Percentiles rank a stretch among this genome's conserved stretches.
Conservation (phyloP, 1,140 invertebrate genomes). For the Caenorhabditis inopinata region DNA sequence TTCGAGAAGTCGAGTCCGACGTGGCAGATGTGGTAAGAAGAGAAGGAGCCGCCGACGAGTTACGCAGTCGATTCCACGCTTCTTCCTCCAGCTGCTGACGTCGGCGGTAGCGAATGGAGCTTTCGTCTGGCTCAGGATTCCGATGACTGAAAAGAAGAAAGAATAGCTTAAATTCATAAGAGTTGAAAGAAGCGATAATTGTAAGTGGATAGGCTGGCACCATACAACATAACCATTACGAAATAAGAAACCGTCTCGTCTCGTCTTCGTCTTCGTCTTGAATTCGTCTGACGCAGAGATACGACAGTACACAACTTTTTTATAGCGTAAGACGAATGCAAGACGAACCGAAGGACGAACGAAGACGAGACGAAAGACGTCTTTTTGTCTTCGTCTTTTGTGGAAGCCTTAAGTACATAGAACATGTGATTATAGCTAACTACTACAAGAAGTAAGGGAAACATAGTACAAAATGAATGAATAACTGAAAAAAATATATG, state of each 20-base stretch:
- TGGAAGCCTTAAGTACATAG: too few relatives aligned
- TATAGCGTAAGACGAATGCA: too few relatives aligned
- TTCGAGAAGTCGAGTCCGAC: background rate
- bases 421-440: too few relatives aligned
- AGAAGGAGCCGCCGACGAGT: slow-evolving; percentile 21
- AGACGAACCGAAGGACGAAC: too few relatives aligned
- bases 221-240: too few relatives aligned
- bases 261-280: too few relatives aligned
- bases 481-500: background rate
- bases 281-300: too few relatives aligned
- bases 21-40: background rate
- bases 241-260: too few relatives aligned
- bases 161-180: background rate
- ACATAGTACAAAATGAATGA: background rate
- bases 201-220: background rate
- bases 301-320: too few relatives aligned
- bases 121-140: slow-evolving; percentile 42
- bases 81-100: slow-evolving; percentile 54
- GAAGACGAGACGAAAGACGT: too few relatives aligned
- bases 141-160: slow-evolving; percentile 41
- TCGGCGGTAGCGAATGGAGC: slow-evolving; percentile 46
- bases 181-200: background rate
- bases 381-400: too few relatives aligned
- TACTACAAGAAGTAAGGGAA: background rate
- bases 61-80: slow-evolving; percentile 49